Evolutionary conservation across 2,888 invertebrate species (phyloP), one percentile per base, ranked within the genome.

Genomic region (Acheta domesticus): DNA sequence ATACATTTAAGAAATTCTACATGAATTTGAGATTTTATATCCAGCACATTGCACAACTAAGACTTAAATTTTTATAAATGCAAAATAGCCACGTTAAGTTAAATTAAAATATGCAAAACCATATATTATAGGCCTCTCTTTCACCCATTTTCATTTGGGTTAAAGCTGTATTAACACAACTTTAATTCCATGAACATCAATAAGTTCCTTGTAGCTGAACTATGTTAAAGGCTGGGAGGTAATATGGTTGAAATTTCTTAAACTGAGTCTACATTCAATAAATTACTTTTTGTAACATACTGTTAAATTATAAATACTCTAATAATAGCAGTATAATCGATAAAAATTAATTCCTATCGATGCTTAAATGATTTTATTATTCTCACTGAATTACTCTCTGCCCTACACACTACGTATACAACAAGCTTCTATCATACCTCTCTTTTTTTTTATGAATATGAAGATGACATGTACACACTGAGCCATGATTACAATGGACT

Each of bases 381-480:
- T 62, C n/a, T 62, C 62, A 62, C 62, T 62, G 62, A 62, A 62
- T 19, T 62, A 62, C 14, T 62, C n/a, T 62, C 62, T 62, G 62
- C 62, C 62, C 62, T 62, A 62, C 62, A 62, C 14, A 62, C 62
- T 62, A 62, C 62, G 14, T 62, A n/a, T 62, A 62, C 62, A 62
- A 62, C 62, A 62, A 62, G 62, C 62, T 14, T 62, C 62, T 62
- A 62, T 62, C 62, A 62, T 62, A 62, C 62, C n/a, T 62, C 62
- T 62, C n/a, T 36, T 36, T 36, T 23, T n/a, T n/a, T 62, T 14
- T 62, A 62, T 19, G 62, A 36, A 62, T 62, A 62, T 19, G 14
- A 19, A 62, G 62, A 62, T 62, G 62, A 62, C 62, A 62, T 62
- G 62, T 62, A 62, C 62, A 62, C 62, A 62, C 62, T 62, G 62